Evolutionary conservation across 2,888 invertebrate genomes (phyloP).

Genomic region (Geophilus truncorum): DNA sequence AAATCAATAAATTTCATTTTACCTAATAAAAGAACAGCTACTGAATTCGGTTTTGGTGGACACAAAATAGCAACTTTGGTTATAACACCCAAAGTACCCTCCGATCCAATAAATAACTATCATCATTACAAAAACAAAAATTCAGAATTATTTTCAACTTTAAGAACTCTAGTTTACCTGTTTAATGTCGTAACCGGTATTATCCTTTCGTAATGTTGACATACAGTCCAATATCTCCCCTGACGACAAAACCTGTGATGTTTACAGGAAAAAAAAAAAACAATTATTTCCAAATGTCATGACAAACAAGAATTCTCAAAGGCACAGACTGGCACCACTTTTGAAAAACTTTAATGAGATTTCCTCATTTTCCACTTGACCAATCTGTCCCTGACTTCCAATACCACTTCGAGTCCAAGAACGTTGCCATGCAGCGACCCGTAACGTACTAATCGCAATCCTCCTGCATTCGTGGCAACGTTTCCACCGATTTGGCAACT

Average conservation of each 20-base stretch:
- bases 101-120: slow-evolving; percentile 87
- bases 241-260: slow-evolving; percentile 74
- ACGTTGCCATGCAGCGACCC: slow-evolving; percentile 90
- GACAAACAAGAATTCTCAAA: too few species aligned
- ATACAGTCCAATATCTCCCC: slow-evolving; percentile 81
- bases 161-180: too few species aligned
- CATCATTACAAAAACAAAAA: not conserved
- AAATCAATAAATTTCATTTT: slow-evolving; percentile 40
- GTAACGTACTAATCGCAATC: slow-evolving; percentile 85
- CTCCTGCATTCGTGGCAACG: slow-evolving; percentile 94
- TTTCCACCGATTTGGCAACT: slow-evolving; percentile 95
- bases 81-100: slow-evolving; percentile 91
- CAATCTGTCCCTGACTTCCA: too few species aligned
- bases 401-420: slow-evolving; percentile 87
- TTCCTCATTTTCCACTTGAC: too few species aligned
- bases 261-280: slow-evolving; percentile 30
- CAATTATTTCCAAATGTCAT: too few species aligned
- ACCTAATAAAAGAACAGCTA: slow-evolving; percentile 87
- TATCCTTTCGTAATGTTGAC: slow-evolving; percentile 86
- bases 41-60: slow-evolving; percentile 72
- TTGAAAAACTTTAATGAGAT: too few species aligned
- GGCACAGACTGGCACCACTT: too few species aligned
- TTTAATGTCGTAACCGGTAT: slow-evolving; percentile 94
- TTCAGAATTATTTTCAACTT: not conserved
- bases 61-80: slow-evolving; percentile 89